Base-by-base conservation (phyloP, 2,797 vertebrate species). In the Thripadectes ignobilis region DNA sequence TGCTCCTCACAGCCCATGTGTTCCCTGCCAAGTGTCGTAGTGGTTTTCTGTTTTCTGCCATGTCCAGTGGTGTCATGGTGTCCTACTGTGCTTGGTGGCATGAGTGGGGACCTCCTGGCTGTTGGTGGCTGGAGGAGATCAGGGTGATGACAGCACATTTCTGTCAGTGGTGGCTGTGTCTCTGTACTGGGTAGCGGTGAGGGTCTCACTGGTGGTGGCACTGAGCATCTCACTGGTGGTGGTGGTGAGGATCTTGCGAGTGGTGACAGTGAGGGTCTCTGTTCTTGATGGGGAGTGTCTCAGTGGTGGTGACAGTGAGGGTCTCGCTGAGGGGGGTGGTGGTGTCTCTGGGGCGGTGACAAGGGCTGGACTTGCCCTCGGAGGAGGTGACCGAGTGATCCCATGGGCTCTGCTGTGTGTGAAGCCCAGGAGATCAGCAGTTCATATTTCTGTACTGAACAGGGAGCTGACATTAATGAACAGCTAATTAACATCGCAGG, bases 401-500 rank as follows among this genome's bases (percentile, higher is more conserved):
- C 92, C 58, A 0, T 69, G 88, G 72, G 73, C 85, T 95, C 39
- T 72, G 92, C 95, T 78, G 78, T 38, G 1, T n/a, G 10, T 65
- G 93, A 89, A 84, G 92, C 96, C 93, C 80, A 58, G 13, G 97
- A 97, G 96, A 95, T 58, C 93, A 86, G 91, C 93, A 75, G 92
- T 88, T 94, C 85, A 66, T 97, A 96, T 97, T 97, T 96, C 97
- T 96, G 65, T 92, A 46, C 93, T 94, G 97, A 97, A 95, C 95
- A 58, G 97, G 96, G 96, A 98, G 95, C 95, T 97, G 98, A 97
- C 97, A 97, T 97, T 98, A 98, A 98, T 96, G 97, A 98, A 97
- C 96, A 97, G 97, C 98, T 98, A 98, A 98, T 98, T 98, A 98
- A 98, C 98, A 98, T 97, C 83, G 61, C 97, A 95, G 96, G 97